A percentile compares a stretch with the other conserved stretches of the same genome.
Conservation (phyloP, 1,140 invertebrate genomes). For the Sycophila sp. region DNA sequence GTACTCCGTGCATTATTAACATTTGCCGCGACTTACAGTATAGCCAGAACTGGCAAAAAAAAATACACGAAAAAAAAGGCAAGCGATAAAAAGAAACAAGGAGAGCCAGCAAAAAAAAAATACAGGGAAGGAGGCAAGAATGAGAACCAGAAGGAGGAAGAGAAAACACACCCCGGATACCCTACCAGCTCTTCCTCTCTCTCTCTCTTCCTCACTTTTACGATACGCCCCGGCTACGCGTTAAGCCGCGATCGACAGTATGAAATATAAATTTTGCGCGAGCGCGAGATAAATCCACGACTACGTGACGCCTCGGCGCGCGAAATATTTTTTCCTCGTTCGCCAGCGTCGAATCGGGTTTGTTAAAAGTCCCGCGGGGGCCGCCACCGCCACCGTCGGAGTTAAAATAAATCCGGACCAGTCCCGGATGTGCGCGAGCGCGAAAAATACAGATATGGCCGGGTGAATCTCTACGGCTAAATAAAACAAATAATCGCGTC, state of each 20-base stretch:
- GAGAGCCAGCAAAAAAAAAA: not conserved
- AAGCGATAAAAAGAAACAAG: too few relatives aligned
- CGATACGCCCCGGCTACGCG: slow-evolving; percentile 37
- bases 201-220: slow-evolving; percentile 39
- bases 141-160: not conserved
- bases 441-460: slow-evolving; percentile 26
- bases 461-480: slow-evolving; percentile 17
- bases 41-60: too few relatives aligned
- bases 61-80: not conserved
- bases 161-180: slow-evolving; percentile 11
- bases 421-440: slow-evolving; percentile 5
- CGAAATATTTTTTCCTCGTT: slow-evolving; percentile 39
- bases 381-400: slow-evolving; percentile 9
- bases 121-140: not conserved
- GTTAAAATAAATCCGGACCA: slow-evolving; percentile 40
- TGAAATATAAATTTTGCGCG: slow-evolving; percentile 49
- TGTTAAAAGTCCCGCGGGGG: slow-evolving; percentile 44
- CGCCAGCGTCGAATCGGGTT: slow-evolving; percentile 35
- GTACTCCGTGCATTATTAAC: not conserved
- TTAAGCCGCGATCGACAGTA: slow-evolving; percentile 48
- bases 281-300: slow-evolving; percentile 43
- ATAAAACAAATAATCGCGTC: slow-evolving; percentile 27
- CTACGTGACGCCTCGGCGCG: slow-evolving; percentile 41
- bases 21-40: not conserved
- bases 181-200: too few relatives aligned